Base-by-base conservation (phyloP, 1,140 invertebrate species). In the Drosophila fuyamai region DNA sequence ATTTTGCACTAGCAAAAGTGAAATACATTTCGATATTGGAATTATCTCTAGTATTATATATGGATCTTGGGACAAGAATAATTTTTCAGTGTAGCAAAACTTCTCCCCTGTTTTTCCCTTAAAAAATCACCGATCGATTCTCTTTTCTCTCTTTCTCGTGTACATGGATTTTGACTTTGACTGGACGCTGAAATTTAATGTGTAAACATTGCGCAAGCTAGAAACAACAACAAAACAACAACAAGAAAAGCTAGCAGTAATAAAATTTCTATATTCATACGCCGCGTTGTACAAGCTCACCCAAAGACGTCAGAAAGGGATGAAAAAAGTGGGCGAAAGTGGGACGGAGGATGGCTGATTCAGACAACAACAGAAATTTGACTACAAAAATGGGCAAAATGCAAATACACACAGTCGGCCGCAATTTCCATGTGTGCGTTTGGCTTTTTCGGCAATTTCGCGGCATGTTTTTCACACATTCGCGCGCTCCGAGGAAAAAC, bases 401-500 rank as follows among this genome's bases (percentile, higher is more conserved):
- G 75, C 84, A 83, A 84, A 84, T 70, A 84, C 72, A 80, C 51
- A 79, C 50, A 53, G 50, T 36, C 50, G 60, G 58, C 79, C 67
- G 48, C 46, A 71, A 38, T 38, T 50, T 61, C 54, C 61, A 55
- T 73, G 79, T 53, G 63, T 78, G 56, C 54, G 74, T 74, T 71
- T 73, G 78, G 75, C 70, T 83, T 86, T 85, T 89, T 89, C 83
- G 80, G 83, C 84, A 88, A 80, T 86, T 83, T 88, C 77, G 76
- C 79, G 84, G 83, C 84, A 89, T 88, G 83, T 88, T 88, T 88
- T 88, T 89, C 83, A 88, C 83, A 89, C 84, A 89, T 88, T 89
- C 76, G 84, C 80, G 76, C 80, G 63, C 65, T 60, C 35, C 18
- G 2, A 55, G 50, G 58, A 88, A 88, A 88, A 88, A 88, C 83